Evolutionary conservation across 2,888 invertebrate species (phyloP).

Genomic region (Alloscopus bannaensis): DNA sequence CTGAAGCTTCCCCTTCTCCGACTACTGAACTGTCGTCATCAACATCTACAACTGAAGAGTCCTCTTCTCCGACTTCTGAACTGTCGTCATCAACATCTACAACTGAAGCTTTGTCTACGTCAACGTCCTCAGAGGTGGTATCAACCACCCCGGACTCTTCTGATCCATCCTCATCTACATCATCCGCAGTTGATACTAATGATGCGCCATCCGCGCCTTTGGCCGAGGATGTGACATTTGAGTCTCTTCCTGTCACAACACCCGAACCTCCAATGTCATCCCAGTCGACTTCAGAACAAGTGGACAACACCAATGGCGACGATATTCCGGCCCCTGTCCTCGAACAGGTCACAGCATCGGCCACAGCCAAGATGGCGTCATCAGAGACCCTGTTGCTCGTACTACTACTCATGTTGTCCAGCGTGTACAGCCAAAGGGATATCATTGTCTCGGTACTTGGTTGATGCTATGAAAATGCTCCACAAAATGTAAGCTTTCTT

Average conservation of each 20-base stretch:
- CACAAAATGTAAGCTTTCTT: no score
- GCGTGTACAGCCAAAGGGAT: slow-evolving; percentile 2
- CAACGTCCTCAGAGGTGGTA: neutral
- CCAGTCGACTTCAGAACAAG: slow-evolving; percentile 10
- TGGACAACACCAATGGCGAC: neutral
- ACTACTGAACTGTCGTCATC: neutral
- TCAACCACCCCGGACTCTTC: neutral
- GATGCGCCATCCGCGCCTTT: neutral
- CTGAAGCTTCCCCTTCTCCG: neutral
- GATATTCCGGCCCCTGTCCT: no score
- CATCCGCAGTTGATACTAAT: no score
- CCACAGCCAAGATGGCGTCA: neutral
- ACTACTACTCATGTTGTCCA: slow-evolving; percentile 1
- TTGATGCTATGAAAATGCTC: no score
- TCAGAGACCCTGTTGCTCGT: slow-evolving; percentile 6
- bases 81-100: slow-evolving; percentile 1
- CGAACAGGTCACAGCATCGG: no score
- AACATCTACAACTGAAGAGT: slow-evolving; percentile 11
- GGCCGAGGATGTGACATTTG: neutral
- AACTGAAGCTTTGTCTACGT: neutral
- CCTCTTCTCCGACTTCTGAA: neutral
- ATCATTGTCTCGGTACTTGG: no score
- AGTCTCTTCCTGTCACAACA: no score
- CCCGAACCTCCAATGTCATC: slow-evolving; percentile 10
- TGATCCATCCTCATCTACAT: neutral